Conservation (phyloP, 2,113 vertebrate species). For the Mesitornis unicolor region DNA sequence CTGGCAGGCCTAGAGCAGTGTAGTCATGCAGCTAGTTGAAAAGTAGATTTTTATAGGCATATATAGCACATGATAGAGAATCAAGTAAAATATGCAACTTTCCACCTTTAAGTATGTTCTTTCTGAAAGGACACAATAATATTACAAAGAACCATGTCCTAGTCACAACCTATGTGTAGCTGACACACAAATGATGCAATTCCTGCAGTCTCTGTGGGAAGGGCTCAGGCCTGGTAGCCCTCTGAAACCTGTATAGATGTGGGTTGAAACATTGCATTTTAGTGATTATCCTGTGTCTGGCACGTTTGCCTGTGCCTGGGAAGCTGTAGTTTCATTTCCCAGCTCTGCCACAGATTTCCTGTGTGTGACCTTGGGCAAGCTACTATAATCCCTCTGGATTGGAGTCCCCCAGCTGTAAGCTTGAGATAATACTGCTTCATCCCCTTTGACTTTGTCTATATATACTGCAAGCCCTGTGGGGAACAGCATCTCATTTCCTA, state of each 20-base stretch:
- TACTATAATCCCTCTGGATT: neutral
- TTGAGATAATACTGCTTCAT: slow-evolving; percentile 28
- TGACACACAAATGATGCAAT: neutral
- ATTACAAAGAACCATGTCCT: fast-evolving
- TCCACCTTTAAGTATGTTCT: neutral
- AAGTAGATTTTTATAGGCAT: neutral
- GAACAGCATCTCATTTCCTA: neutral
- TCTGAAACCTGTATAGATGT: neutral
- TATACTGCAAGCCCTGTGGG: neutral
- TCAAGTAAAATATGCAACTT: fast-evolving
- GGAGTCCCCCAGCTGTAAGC: slow-evolving; percentile 4
- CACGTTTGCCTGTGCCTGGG: neutral
- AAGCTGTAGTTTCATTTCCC: neutral
- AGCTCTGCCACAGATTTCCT: neutral
- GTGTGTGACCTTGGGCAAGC: slow-evolving; percentile 10
- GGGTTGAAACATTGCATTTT: neutral
- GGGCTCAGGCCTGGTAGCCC: neutral
- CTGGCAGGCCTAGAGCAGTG: neutral
- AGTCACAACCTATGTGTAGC: neutral
- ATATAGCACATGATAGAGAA: neutral
- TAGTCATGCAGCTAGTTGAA: fast-evolving
- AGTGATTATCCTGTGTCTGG: neutral
- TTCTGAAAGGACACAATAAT: neutral
- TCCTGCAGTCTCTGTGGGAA: neutral
- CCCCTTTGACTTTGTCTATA: slow-evolving; percentile 43